These are phyloP conservation scores for Cantharis lateralis DNA, from an alignment of 2,888 invertebrate genomes.

Conservation along the genomic window DNA sequence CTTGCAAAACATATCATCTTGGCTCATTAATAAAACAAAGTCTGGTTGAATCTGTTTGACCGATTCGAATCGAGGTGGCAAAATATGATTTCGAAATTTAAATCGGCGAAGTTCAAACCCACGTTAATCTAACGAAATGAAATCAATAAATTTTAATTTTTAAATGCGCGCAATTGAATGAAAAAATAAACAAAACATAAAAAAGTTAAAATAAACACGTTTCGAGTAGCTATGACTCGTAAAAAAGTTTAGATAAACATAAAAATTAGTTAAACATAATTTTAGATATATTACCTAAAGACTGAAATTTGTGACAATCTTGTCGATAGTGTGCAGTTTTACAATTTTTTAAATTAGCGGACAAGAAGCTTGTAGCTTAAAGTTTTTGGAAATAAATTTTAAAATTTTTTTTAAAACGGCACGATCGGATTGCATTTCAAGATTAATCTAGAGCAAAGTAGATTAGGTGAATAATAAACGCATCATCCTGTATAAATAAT, in stretches of 20 bases:
- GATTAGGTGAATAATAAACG: neutral
- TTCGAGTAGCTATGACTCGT: neutral
- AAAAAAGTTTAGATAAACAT: neutral
- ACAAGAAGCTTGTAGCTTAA: neutral
- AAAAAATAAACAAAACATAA: neutral
- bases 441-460: neutral
- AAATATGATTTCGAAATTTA: neutral
- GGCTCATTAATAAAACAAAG: too few species aligned
- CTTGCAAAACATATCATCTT: too few species aligned
- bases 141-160: neutral
- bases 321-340: neutral
- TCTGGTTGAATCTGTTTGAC: too few species aligned
- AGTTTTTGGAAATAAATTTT: neutral
- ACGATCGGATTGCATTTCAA: neutral
- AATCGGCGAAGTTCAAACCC: neutral
- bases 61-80: too few species aligned
- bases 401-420: neutral
- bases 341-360: neutral
- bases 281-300: neutral
- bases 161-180: neutral
- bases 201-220: neutral
- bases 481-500: neutral
- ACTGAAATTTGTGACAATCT: neutral
- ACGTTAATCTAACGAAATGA: neutral
- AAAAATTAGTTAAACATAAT: neutral